A percentile compares a stretch with the other conserved stretches of the same genome.
phyloP scores from a whole-genome alignment of 2,888 invertebrate species.

The Chymomyza procnemis region DNA sequence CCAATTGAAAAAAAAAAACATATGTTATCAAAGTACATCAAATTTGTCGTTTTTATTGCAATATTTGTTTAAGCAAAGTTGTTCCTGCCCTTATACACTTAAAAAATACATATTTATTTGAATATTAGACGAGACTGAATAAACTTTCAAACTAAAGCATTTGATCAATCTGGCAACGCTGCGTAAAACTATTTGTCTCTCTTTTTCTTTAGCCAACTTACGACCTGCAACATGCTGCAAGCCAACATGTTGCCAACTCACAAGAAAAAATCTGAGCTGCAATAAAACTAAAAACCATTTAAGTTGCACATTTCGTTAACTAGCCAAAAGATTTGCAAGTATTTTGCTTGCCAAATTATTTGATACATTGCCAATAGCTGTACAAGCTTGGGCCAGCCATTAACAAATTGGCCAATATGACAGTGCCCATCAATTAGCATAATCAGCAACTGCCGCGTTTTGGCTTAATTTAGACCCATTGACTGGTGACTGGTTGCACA shows the following conservation, averaged over 20 bases:
- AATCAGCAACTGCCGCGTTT: conserved; percentile 17
- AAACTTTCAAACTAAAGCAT: too few species aligned
- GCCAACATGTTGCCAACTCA: conserved; percentile 26
- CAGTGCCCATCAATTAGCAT: conserved; percentile 29
- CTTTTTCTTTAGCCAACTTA: conserved; percentile 10
- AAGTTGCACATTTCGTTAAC: neutral
- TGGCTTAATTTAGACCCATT: conserved; percentile 18
- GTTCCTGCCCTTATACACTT: too few species aligned
- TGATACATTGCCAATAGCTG: conserved; percentile 37
- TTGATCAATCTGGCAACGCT: conserved; percentile 18
- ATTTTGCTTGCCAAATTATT: conserved; percentile 32
- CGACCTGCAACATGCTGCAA: conserved; percentile 37
- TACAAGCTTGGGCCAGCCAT: conserved; percentile 27
- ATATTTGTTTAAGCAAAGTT: too few species aligned
- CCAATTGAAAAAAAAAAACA: too few species aligned
- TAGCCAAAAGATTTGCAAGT: neutral
- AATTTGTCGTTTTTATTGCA: too few species aligned
- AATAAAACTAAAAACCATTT: conserved; percentile 18
- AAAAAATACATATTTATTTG: too few species aligned
- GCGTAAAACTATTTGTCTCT: neutral
- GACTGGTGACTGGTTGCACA: neutral
- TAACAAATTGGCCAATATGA: conserved; percentile 20
- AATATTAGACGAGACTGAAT: too few species aligned
- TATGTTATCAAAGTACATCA: too few species aligned
- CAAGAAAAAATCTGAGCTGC: conserved; percentile 18